phyloP scores from a whole-genome alignment of 1,140 invertebrate species.

The Diprion similis region DNA sequence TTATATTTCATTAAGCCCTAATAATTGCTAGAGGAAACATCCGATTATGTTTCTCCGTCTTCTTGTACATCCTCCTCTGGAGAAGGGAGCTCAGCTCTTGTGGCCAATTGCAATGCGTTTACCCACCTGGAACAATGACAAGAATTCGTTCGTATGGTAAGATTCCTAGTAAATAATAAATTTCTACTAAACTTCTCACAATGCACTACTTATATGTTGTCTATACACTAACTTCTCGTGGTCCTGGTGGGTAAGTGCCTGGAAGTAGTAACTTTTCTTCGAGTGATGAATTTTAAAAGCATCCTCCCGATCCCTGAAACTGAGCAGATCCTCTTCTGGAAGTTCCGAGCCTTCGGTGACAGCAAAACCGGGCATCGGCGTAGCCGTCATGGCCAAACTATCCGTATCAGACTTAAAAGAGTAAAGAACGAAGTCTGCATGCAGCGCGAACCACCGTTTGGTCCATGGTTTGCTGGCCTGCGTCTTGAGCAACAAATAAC shows the following conservation, averaged over 20 bases:
- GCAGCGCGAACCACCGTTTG: slow-evolving; percentile 68
- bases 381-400: slow-evolving; percentile 66
- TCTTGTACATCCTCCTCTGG: slow-evolving; percentile 32
- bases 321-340: slow-evolving; percentile 53
- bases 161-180: background rate
- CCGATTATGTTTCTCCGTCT: slow-evolving; percentile 41
- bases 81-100: slow-evolving; percentile 61
- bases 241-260: slow-evolving; percentile 59
- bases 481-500: slow-evolving; percentile 67
- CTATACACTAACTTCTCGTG: slow-evolving; percentile 54
- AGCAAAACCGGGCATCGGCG: slow-evolving; percentile 69
- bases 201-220: no score
- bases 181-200: background rate
- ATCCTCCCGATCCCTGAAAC: slow-evolving; percentile 56
- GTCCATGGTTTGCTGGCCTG: slow-evolving; percentile 66
- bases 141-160: background rate
- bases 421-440: slow-evolving; percentile 71
- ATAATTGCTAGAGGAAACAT: slow-evolving; percentile 45
- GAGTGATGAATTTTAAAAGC: slow-evolving; percentile 68
- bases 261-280: slow-evolving; percentile 65
- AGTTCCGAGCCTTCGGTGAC: slow-evolving; percentile 54
- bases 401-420: slow-evolving; percentile 68
- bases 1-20: slow-evolving; percentile 39
- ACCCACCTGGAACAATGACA: slow-evolving; percentile 55
- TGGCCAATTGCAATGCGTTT: slow-evolving; percentile 58